Conservation (phyloP, 2,888 invertebrate species). For the Azorinus chamasolen region DNA sequence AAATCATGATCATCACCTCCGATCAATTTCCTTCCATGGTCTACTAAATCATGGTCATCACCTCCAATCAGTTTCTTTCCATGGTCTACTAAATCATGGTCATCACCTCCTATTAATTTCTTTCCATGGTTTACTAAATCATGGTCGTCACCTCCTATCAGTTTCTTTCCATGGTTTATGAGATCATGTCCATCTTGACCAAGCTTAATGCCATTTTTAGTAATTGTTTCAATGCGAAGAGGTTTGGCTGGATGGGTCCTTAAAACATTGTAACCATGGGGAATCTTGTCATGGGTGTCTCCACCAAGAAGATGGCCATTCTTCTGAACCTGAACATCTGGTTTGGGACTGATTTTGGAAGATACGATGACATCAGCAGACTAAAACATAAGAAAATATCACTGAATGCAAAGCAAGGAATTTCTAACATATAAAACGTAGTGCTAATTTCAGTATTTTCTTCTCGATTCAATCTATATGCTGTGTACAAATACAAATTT, state of each 20-base stretch:
- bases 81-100: constrained; percentile 41
- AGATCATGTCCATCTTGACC: constrained; percentile 55
- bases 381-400: too few relatives aligned
- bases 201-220: constrained; percentile 37
- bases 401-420: too few relatives aligned
- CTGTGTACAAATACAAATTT: too few relatives aligned
- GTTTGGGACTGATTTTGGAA: too few relatives aligned
- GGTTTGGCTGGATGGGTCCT: too few relatives aligned
- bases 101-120: constrained; percentile 48
- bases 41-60: constrained; percentile 46
- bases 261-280: constrained; percentile 26
- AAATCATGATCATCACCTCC: constrained; percentile 51
- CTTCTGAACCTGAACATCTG: too few relatives aligned
- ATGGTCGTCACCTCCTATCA: constrained; percentile 29
- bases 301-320: constrained; percentile 50
- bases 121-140: constrained; percentile 34
- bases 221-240: too few relatives aligned
- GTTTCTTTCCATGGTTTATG: constrained; percentile 22
- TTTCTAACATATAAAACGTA: too few relatives aligned
- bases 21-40: constrained; percentile 27
- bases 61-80: constrained; percentile 45
- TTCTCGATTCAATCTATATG: too few relatives aligned
- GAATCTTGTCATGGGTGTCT: constrained; percentile 64
- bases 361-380: too few relatives aligned
- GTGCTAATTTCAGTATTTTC: too few relatives aligned